A percentile compares a stretch with the other conserved stretches of the same genome.
phyloP scores from a whole-genome alignment of 2,113 vertebrate species.

The Datnioides undecimradiatus region DNA sequence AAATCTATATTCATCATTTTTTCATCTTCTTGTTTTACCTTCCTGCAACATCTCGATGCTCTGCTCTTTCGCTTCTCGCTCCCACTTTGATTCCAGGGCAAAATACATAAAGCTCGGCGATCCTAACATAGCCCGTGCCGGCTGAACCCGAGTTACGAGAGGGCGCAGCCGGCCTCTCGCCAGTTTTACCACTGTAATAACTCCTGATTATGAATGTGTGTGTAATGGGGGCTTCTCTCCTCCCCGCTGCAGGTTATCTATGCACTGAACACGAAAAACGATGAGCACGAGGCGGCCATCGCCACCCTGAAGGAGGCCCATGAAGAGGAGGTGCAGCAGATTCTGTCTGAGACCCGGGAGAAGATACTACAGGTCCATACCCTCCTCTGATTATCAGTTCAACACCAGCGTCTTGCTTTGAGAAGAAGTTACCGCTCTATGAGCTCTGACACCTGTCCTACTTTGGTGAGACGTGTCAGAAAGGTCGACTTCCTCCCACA shows the following conservation, averaged over 20 bases:
- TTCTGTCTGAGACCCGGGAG: slow-evolving; percentile 96
- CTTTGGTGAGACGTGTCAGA: neutral
- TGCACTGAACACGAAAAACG: slow-evolving; percentile 99
- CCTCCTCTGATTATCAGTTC: neutral
- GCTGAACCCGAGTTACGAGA: neutral
- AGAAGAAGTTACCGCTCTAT: neutral
- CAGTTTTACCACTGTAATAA: neutral
- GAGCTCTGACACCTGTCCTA: neutral
- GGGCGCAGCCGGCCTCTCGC: neutral
- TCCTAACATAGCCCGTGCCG: neutral
- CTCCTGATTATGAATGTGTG: slow-evolving; percentile 20
- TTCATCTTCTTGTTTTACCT: slow-evolving; percentile 27
- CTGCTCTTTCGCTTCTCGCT: neutral
- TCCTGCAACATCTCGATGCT: neutral
- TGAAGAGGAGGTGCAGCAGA: slow-evolving; percentile 98
- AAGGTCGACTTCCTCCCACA: neutral
- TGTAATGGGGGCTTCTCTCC: slow-evolving; percentile 8
- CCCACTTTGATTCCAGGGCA: slow-evolving; percentile 6
- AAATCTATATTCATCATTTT: neutral
- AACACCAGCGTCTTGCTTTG: neutral
- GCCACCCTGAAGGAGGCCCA: slow-evolving; percentile 98
- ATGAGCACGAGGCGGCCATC: slow-evolving; percentile 97
- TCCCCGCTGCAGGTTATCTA: slow-evolving; percentile 91
- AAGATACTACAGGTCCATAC: slow-evolving; percentile 87
- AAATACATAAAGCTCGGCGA: neutral